Conservation (phyloP, 37 sponge, comb jelly and placozoan genomes). For the Ephydatia muelleri region DNA sequence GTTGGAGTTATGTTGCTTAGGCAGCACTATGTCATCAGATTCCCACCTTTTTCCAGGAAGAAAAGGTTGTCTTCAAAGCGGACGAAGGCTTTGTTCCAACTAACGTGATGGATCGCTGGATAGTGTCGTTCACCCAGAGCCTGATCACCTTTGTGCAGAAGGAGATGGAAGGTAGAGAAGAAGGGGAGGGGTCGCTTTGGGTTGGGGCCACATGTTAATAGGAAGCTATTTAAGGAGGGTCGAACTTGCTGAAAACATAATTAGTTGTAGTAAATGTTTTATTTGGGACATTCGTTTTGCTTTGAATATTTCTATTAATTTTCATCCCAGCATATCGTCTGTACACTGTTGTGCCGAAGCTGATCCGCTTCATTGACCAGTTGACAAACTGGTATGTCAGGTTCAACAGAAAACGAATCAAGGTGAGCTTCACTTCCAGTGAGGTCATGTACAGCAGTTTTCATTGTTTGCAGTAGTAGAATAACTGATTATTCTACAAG, state of each 20-base stretch:
- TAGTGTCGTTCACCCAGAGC: conserved; percentile 87
- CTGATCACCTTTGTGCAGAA: conserved; percentile 84
- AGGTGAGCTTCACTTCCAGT: conserved; percentile 38
- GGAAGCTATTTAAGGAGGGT: not conserved
- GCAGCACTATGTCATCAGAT: not conserved
- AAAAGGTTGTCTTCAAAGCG: conserved; percentile 64
- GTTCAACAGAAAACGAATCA: conserved; percentile 91
- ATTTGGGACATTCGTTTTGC: not conserved
- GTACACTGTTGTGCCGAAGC: conserved; percentile 95
- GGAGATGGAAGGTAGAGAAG: conserved; percentile 71
- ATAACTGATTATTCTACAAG: too few relatives aligned
- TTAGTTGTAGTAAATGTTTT: not conserved
- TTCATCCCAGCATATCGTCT: conserved; percentile 73
- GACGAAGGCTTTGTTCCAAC: conserved; percentile 55
- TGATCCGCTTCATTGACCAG: conserved; percentile 89
- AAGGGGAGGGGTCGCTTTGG: not conserved
- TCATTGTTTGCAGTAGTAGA: too few relatives aligned
- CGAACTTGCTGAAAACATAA: too few relatives aligned
- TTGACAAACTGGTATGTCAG: conserved; percentile 99
- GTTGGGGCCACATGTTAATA: not conserved
- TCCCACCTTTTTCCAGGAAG: conserved; percentile 29
- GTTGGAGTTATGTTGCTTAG: too few relatives aligned
- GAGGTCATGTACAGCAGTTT: too few relatives aligned
- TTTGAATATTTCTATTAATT: conserved; percentile 5
- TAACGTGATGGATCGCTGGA: conserved; percentile 96